Base-by-base conservation (phyloP, 2,797 vertebrate species). In the Protosalanx chinensis region DNA sequence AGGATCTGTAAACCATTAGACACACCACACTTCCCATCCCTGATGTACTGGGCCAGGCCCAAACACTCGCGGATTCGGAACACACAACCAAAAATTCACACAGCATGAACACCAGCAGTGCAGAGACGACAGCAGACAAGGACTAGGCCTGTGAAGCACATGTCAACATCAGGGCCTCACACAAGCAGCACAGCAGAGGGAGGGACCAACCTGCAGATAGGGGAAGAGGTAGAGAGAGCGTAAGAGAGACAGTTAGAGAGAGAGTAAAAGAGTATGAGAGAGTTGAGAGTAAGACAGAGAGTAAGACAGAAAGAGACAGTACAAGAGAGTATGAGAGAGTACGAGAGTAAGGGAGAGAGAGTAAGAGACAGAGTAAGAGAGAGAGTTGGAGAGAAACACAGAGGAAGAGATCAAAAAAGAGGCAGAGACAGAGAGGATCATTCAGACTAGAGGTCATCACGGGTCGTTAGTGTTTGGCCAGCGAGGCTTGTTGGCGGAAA, bases 401-500 rank as follows among this genome's bases (percentile, higher is more conserved):
- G 33, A 20, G 2, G 13, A 5, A 16, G 15, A 37, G n/a, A 20
- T 5, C n/a, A n/a, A 20, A 20, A 7, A n/a, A 27, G 27, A 12
- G n/a, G 4, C 1, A 10, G 64, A 58, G 29, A 57, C 18, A 59
- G 32, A 68, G 32, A 15, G 56, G 58, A 20, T 3, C 20, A 7
- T 29, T n/a, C 1, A 20, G 7, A 58, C 16, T 32, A 29, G 29
- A 57, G 66, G 66, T 67, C 49, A 67, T 67, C n/a, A 53, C 37
- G 56, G 64, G 71, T 67, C 29, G 51, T 72, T 72, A 61, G 53
- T 56, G 23, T 59, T 62, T 67, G 71, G 71, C 64, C 71, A 61
- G 37, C 8, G 10, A 67, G 41, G 37, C 37, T 60, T 64, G 64
- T 72, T 67, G 18, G 71, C 57, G 71, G 71, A 72, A 32, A 72